These are phyloP conservation scores for Hippotragus niger DNA, from an alignment of 2,113 vertebrate species.

Conservation along the genomic window DNA sequence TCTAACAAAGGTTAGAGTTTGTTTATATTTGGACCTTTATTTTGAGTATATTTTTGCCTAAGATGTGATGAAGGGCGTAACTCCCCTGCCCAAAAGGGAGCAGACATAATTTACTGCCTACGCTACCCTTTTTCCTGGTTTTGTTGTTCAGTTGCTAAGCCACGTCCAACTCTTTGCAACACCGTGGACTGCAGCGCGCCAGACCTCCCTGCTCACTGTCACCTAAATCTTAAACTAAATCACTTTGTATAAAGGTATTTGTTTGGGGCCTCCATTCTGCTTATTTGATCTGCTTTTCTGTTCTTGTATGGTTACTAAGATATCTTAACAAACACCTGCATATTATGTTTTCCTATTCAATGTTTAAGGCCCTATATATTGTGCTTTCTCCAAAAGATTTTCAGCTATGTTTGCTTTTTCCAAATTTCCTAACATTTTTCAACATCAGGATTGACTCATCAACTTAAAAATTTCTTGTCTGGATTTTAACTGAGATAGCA, in stretches of 20 bases:
- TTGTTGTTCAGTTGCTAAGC: not conserved
- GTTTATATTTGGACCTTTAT: not conserved
- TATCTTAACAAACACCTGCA: not conserved
- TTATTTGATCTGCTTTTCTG: not conserved
- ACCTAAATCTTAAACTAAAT: not conserved
- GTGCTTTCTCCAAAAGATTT: not conserved
- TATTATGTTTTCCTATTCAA: not conserved
- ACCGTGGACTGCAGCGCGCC: not conserved
- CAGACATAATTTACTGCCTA: fast-evolving
- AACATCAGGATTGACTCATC: not conserved
- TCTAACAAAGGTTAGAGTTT: not conserved
- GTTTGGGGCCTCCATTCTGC: not conserved
- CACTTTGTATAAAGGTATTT: fast-evolving
- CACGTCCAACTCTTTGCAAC: not conserved
- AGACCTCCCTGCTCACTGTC: not conserved
- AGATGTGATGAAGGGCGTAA: not conserved
- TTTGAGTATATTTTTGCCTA: not conserved
- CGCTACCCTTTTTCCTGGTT: not conserved
- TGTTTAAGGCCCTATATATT: not conserved
- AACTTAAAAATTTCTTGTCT: not conserved
- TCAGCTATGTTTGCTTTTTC: not conserved
- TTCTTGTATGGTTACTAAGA: not conserved
- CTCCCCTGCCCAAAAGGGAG: not conserved
- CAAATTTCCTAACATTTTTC: not conserved
- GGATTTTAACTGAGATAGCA: not conserved